Evolutionary conservation across 2,113 vertebrate species (phyloP), one percentile per base, ranked within the genome.

Genomic region (Ibidorhyncha struthersii): DNA sequence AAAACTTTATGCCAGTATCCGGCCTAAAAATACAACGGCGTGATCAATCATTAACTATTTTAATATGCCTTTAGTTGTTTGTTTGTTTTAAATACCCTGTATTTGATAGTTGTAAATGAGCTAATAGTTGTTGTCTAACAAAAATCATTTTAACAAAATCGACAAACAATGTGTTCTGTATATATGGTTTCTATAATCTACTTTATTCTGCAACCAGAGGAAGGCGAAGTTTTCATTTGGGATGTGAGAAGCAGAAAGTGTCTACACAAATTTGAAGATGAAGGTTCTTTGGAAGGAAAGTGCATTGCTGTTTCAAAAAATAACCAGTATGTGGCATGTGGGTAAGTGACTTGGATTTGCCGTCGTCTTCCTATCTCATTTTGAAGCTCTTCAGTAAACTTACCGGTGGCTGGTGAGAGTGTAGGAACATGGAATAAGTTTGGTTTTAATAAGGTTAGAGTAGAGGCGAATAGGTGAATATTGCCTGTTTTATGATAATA

Each of bases 171-270:
- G 9, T 50, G 8, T 52, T 52, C 43, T 49, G 9, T 67, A 1
- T 23, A 2, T 43, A 2, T 65, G 40, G 27, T 45, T 90, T 82
- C 25, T 77, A 5, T 82, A 47, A 85, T 34, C 8, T 69, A 3
- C 47, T 93, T 91, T 30, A 70, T 53, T 97, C 17, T 91, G 55
- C 29, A 23, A 76, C 50, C 92, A 99, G 99, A 98, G 95, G 99
- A 99, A 23, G 99, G 99, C 0, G 98, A 99, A 95, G 99, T 99
- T 94, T 99, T 98, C 22, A 86, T 99, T 67, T 99, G 99, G 99
- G 99, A 99, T 89, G 96, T 99, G 83, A 99, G 98, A 93, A 99
- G 98, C 83, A 98, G 98, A 40, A 98, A 97, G 5, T 99, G 99
- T 83, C 49, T 99, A 12, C 99, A 99, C 96, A 98, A 96, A 93